phyloP scores from a whole-genome alignment of 2,888 invertebrate genomes.

The Drosophila pseudotakahashii region DNA sequence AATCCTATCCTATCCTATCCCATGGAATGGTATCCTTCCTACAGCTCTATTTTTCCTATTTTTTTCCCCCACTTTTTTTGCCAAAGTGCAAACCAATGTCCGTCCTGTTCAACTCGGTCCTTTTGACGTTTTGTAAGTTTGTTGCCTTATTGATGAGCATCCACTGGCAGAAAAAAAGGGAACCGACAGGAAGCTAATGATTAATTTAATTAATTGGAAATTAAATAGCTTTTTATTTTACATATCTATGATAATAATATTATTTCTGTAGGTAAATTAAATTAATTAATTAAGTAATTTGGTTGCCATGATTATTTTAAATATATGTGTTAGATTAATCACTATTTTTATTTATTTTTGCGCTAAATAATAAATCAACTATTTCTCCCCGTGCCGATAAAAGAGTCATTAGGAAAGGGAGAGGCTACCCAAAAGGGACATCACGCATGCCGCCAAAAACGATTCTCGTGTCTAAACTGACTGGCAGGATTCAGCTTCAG shows the following conservation, averaged over 20 bases:
- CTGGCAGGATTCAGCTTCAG: constrained; percentile 23
- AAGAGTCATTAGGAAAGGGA: neutral
- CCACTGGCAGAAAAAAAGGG: neutral
- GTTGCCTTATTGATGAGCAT: constrained; percentile 40
- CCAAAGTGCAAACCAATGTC: constrained; percentile 59
- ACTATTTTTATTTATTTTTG: too few relatives aligned
- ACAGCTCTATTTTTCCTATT: constrained; percentile 3
- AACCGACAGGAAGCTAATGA: neutral
- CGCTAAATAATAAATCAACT: too few relatives aligned
- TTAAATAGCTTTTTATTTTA: too few relatives aligned
- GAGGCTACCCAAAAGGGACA: constrained; percentile 13
- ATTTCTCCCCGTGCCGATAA: constrained; percentile 2
- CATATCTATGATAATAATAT: too few relatives aligned
- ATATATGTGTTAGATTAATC: too few relatives aligned
- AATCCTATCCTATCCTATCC: constrained; percentile 1
- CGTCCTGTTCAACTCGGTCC: constrained; percentile 11
- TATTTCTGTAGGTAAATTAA: too few relatives aligned
- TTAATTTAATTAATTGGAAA: too few relatives aligned
- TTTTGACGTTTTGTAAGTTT: constrained; percentile 25
- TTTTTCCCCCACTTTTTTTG: constrained; percentile 1
- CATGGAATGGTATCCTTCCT: constrained; percentile 11
- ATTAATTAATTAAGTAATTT: too few relatives aligned
- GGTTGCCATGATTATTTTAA: too few relatives aligned
- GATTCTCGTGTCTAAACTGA: constrained; percentile 50
- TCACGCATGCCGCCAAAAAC: constrained; percentile 57